These are phyloP conservation scores for Umimayanthus kanabou DNA, from an alignment of 92 coral and sea anemone species.

Conservation along the genomic window DNA sequence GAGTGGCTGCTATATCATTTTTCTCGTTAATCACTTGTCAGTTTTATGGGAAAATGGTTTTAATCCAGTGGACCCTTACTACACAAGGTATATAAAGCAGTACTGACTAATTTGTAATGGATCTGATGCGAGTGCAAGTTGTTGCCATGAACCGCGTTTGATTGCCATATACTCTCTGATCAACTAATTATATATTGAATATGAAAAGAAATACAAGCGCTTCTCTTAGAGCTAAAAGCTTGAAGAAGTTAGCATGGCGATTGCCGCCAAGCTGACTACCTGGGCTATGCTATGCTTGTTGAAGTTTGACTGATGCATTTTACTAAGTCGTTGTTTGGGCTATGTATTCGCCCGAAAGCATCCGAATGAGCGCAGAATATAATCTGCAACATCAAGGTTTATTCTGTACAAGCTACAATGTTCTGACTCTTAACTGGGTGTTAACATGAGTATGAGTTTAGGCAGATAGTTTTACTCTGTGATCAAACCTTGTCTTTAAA, in stretches of 20 bases:
- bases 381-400: neutral
- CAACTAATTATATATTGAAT: neutral
- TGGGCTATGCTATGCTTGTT: no score
- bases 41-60: conserved; percentile 20
- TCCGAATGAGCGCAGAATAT: neutral
- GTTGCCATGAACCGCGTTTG: conserved; percentile 19
- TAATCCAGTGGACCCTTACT: conserved; percentile 25
- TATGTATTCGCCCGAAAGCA: neutral
- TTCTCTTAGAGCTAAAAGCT: neutral
- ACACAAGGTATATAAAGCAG: conserved; percentile 14
- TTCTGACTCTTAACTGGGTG: neutral
- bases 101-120: conserved; percentile 20
- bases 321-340: no score
- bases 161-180: neutral
- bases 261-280: neutral
- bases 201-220: neutral
- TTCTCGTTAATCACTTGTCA: conserved; percentile 5
- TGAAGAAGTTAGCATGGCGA: neutral
- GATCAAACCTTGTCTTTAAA: neutral
- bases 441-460: no score
- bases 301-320: no score
- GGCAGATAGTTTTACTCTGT: neutral
- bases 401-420: neutral
- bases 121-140: neutral
- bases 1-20: conserved; percentile 1